These are phyloP conservation scores for Hippopotamyrus pictus DNA, from an alignment of 2,797 vertebrate genomes.

Conservation along the genomic window DNA sequence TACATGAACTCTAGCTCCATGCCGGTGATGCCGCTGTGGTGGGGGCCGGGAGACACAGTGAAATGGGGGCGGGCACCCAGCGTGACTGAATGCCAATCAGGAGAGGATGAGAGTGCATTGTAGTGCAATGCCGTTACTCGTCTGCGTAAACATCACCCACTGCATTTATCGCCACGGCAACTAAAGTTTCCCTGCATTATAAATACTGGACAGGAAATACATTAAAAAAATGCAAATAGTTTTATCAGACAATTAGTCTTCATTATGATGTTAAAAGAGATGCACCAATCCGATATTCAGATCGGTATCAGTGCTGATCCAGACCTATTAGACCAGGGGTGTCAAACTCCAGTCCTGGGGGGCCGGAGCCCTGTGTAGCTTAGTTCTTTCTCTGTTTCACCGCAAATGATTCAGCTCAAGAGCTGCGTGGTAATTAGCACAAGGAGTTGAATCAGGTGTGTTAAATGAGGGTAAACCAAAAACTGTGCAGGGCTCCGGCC, in stretches of 20 bases:
- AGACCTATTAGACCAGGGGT: neutral
- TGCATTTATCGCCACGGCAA: neutral
- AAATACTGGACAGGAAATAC: neutral
- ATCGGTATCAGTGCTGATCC: neutral
- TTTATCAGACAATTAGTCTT: neutral
- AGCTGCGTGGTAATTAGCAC: no score
- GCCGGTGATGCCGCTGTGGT: constrained; percentile 73
- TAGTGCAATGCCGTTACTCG: neutral
- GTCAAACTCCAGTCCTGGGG: no score
- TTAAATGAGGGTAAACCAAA: no score
- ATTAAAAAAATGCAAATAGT: neutral
- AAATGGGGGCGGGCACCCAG: neutral
- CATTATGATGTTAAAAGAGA: neutral
- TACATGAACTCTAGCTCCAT: constrained; percentile 63
- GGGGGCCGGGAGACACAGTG: constrained; percentile 17
- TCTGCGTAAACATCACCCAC: neutral
- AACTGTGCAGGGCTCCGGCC: no score
- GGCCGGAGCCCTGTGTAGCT: no score
- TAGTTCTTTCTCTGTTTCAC: no score
- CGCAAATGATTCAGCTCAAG: no score
- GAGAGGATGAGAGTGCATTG: neutral
- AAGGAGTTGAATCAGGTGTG: no score
- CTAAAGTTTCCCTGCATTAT: neutral
- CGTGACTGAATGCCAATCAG: neutral
- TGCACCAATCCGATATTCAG: no score